Percentiles rank a stretch among this genome's conserved stretches.
Conservation (phyloP, 2,888 invertebrate genomes). For the Euclidia mi region DNA sequence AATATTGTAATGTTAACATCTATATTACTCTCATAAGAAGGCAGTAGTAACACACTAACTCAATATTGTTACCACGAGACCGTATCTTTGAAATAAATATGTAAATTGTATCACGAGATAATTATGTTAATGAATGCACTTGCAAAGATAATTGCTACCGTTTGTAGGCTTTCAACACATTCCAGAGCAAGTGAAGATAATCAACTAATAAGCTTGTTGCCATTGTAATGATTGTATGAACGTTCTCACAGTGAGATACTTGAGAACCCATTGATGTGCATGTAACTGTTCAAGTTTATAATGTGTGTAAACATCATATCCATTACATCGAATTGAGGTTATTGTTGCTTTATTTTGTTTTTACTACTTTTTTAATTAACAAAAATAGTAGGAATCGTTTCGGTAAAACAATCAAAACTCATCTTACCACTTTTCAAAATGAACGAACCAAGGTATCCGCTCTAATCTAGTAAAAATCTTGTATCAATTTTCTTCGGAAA, state of each 20-base stretch:
- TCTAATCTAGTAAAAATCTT: too few species aligned
- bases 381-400: too few species aligned
- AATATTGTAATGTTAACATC: too few species aligned
- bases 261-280: constrained; percentile 24
- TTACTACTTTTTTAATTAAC: too few species aligned
- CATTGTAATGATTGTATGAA: constrained; percentile 28
- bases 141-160: not conserved
- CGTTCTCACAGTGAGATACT: constrained; percentile 38
- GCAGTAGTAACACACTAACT: not conserved
- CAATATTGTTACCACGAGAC: too few species aligned
- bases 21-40: too few species aligned
- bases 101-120: not conserved
- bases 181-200: constrained; percentile 35
- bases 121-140: not conserved
- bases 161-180: constrained; percentile 38
- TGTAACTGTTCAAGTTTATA: constrained; percentile 2
- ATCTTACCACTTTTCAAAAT: too few species aligned
- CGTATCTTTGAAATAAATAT: not conserved
- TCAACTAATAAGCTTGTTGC: constrained; percentile 29
- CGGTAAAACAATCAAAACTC: too few species aligned
- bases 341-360: too few species aligned
- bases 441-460: too few species aligned
- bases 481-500: too few species aligned
- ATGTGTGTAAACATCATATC: not conserved
- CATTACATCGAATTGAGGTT: not conserved